Evolutionary conservation across 1,140 invertebrate species (phyloP).

Genomic region (Bradysia coprophila): DNA sequence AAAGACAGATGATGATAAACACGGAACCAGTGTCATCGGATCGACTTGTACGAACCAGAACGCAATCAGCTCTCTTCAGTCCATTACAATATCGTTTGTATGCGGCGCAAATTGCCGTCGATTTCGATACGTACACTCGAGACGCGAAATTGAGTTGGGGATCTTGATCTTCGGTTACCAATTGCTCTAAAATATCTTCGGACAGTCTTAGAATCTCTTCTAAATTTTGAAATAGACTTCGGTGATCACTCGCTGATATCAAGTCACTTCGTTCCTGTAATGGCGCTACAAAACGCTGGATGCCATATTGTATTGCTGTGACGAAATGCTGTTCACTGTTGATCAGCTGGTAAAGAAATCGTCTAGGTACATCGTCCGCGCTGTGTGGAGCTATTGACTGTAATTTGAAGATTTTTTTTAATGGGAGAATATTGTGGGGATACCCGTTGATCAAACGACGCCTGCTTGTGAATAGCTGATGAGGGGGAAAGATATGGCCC

Average conservation of each 20-base stretch:
- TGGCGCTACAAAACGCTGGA: conserved; percentile 50
- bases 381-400: conserved; percentile 22
- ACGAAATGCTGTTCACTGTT: conserved; percentile 54
- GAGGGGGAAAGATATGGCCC: too few species aligned
- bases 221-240: conserved; percentile 61
- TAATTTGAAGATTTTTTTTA: neutral
- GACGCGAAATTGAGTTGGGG: conserved; percentile 40
- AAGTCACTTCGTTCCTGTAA: conserved; percentile 51
- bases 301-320: conserved; percentile 49
- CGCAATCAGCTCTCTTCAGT: conserved; percentile 60
- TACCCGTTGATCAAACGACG: too few species aligned
- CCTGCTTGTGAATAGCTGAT: too few species aligned
- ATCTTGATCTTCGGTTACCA: conserved; percentile 51
- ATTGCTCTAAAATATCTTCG: conserved; percentile 58
- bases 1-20: too few species aligned
- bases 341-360: conserved; percentile 35
- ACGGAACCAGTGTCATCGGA: too few species aligned
- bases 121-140: conserved; percentile 50
- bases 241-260: conserved; percentile 49
- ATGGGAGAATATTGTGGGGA: neutral
- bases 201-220: conserved; percentile 61
- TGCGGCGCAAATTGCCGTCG: conserved; percentile 45
- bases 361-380: conserved; percentile 28
- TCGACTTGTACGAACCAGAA: conserved; percentile 47
- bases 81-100: conserved; percentile 67